Conservation (phyloP, 1,140 invertebrate genomes). For the Gryllus bimaculatus region DNA sequence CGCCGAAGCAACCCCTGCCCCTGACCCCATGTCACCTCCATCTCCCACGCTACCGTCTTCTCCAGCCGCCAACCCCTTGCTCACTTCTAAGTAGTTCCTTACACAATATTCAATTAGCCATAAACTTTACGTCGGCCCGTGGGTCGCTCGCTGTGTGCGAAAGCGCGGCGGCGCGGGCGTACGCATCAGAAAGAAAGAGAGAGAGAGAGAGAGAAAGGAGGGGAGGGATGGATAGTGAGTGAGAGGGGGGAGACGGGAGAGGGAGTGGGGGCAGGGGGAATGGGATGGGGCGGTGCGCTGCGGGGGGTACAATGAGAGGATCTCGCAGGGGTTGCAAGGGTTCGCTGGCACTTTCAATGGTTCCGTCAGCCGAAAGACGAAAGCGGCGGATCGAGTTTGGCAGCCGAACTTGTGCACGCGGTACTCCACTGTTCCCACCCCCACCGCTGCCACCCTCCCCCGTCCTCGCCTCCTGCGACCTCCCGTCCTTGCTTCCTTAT, state of each 20-base stretch:
- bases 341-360: background rate
- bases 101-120: constrained; percentile 5
- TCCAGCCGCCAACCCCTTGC: background rate
- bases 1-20: background rate
- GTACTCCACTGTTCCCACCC: background rate
- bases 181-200: no score
- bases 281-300: no score
- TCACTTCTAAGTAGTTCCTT: constrained; percentile 1
- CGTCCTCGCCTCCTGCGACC: background rate
- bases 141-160: background rate
- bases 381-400: background rate
- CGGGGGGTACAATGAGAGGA: background rate
- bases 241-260: background rate
- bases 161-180: background rate
- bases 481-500: background rate
- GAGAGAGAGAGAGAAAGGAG: no score
- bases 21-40: background rate
- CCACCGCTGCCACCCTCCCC: background rate
- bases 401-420: background rate
- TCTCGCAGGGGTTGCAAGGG: background rate
- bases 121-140: background rate
- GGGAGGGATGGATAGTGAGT: no score
- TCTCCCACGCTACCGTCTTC: background rate
- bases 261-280: background rate
- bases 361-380: background rate